These are phyloP conservation scores for Galemys pyrenaicus DNA, from an alignment of 2,113 vertebrate genomes.

Conservation along the genomic window DNA sequence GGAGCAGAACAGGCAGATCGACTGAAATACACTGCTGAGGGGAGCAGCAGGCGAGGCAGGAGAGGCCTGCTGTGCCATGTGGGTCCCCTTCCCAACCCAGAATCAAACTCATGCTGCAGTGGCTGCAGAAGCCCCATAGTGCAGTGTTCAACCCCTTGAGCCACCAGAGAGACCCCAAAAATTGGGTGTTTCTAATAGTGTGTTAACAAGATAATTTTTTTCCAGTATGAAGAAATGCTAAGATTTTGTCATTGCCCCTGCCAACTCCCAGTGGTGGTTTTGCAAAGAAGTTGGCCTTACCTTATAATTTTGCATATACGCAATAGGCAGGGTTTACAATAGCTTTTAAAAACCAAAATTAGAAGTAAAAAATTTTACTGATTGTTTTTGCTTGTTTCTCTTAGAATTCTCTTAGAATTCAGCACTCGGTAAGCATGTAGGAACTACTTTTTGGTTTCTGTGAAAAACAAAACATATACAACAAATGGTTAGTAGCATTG, in stretches of 20 bases:
- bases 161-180: no score
- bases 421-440: not conserved
- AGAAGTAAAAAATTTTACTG: not conserved
- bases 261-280: not conserved
- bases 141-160: no score
- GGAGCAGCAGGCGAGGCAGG: no score
- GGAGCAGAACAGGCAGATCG: no score
- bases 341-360: not conserved
- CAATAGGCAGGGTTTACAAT: not conserved
- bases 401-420: constrained; percentile 27
- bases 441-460: not conserved
- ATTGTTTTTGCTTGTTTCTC: not conserved
- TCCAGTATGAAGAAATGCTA: not conserved
- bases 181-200: not conserved
- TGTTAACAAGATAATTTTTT: not conserved
- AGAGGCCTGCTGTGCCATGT: no score
- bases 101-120: no score
- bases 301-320: no score
- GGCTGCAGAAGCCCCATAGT: no score
- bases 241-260: not conserved
- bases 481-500: not conserved
- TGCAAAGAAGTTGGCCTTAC: not conserved
- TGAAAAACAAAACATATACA: not conserved
- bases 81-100: no score
- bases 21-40: no score